Evolutionary conservation across 2,888 invertebrate species (phyloP).

Genomic region (Andrena minutula): DNA sequence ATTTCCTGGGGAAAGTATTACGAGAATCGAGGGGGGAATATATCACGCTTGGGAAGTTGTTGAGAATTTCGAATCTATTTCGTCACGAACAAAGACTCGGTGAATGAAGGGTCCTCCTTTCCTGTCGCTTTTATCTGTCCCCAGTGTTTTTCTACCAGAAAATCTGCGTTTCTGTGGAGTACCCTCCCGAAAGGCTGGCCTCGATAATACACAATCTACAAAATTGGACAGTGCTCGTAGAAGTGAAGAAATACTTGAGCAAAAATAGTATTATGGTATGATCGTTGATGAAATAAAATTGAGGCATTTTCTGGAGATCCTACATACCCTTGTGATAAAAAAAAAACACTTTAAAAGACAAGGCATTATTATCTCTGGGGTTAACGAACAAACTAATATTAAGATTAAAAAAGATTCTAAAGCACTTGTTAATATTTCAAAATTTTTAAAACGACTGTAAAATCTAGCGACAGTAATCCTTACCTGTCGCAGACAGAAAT

Average conservation of each 20-base stretch:
- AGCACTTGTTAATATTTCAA: neutral
- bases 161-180: neutral
- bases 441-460: neutral
- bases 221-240: neutral
- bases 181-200: neutral
- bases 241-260: neutral
- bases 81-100: slow-evolving; percentile 7
- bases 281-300: no score
- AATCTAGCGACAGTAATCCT: neutral
- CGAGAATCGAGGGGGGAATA: neutral
- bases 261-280: no score
- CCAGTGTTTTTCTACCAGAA: neutral
- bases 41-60: slow-evolving; percentile 10
- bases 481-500: neutral
- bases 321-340: neutral
- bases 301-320: no score
- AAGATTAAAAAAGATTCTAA: neutral
- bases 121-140: slow-evolving; percentile 19
- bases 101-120: slow-evolving; percentile 10
- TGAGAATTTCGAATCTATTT: slow-evolving; percentile 27
- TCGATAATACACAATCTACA: neutral
- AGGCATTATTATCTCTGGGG: no score
- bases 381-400: neutral
- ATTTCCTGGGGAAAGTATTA: slow-evolving; percentile 4
- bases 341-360: neutral